A percentile compares a stretch with the other conserved stretches of the same genome.
These are phyloP conservation scores for Cactoblastis cactorum DNA, from an alignment of 2,888 invertebrate species.

Conservation along the genomic window DNA sequence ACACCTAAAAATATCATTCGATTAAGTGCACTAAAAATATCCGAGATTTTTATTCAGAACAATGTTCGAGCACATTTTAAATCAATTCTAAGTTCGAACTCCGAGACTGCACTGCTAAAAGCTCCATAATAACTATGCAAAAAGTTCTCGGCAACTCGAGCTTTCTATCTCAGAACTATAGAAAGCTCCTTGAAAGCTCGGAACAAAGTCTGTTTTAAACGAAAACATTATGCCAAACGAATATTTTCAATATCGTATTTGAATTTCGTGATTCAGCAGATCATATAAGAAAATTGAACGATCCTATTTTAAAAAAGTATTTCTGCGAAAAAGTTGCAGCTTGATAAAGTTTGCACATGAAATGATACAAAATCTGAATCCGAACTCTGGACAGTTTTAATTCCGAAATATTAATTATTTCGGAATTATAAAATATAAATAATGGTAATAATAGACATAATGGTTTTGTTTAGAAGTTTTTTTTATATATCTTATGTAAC, in stretches of 20 bases:
- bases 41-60: neutral
- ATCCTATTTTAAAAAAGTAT: neutral
- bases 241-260: slow-evolving; percentile 5
- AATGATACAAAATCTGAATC: too few relatives aligned
- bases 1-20: too few relatives aligned
- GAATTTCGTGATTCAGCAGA: neutral
- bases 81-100: neutral
- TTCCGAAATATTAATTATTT: too few relatives aligned
- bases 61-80: neutral
- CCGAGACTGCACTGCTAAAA: neutral
- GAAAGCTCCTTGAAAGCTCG: neutral
- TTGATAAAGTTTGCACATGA: too few relatives aligned
- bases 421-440: too few relatives aligned
- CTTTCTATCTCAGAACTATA: slow-evolving; percentile 1
- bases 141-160: neutral
- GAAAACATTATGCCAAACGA: slow-evolving; percentile 5
- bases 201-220: slow-evolving; percentile 2
- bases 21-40: too few relatives aligned
- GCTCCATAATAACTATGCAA: slow-evolving; percentile 10
- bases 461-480: too few relatives aligned
- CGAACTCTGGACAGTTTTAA: too few relatives aligned
- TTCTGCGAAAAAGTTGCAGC: neutral
- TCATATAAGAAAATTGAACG: neutral
- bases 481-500: too few relatives aligned
- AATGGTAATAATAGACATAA: too few relatives aligned